Evolutionary conservation across 1,140 invertebrate genomes (phyloP), one percentile per base, ranked within the genome.

Genomic region (Apis laboriosa): DNA sequence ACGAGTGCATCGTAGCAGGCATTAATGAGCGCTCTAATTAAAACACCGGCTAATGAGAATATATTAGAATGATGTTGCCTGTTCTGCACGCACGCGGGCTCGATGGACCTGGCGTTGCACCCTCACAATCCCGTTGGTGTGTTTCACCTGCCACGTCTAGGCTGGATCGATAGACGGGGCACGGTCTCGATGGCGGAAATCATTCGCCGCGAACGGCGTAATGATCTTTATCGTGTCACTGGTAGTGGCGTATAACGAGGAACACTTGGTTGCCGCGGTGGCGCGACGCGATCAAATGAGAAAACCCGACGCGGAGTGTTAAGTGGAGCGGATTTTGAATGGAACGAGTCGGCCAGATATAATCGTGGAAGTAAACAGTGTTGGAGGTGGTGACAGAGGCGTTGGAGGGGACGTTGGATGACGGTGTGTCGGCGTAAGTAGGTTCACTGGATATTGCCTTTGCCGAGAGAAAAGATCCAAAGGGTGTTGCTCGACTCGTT

Each of bases 1-100:
- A 70, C 58, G 80, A 74, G 49, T 73, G 81, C 84, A 81, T 87
- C 86, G 71, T 84, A 85, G 84, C 74, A 75, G 71, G 86, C 88
- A 90, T 91, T 91, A 91, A 91, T 90, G 90, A 91, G 87, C 85
- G 86, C 82, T 90, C 90, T 91, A 91, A 92, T 91, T 92, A 92
- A 92, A 92, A 91, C 83, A 89, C 84, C 82, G 86, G 89, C 84
- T 92, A 92, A 92, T 92, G 90, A 92, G 89, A 92, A 91, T 92
- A 91, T 91, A 92, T 92, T 91, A 90, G 90, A 90, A 90, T 81
- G 86, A 88, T 84, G 89, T 66, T 84, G 80, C 67, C 85, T 85
- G 87, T 89, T 89, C 84, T 88, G 77, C 83, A 90, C 86, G 85
- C 88, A 90, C 84, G 84, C 85, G 77, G 83, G 61, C 74, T 64